Evolutionary conservation across 2,888 invertebrate genomes (phyloP).

Genomic region (Stictocephala bisonia): DNA sequence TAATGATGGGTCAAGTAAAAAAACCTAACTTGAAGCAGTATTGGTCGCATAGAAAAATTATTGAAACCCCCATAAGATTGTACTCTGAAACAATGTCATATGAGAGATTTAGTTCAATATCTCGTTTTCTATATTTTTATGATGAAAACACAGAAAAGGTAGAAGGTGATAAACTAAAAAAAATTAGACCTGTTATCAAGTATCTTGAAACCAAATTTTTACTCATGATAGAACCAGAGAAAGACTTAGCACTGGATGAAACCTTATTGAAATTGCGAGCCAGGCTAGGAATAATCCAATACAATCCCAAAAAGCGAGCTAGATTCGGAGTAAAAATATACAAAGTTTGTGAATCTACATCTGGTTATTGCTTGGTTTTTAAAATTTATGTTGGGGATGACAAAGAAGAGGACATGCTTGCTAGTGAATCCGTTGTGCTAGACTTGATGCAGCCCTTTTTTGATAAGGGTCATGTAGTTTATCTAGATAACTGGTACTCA

Average conservation of each 20-base stretch:
- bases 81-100: neutral
- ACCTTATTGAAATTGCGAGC: slow-evolving; percentile 62
- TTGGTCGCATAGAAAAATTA: slow-evolving; percentile 25
- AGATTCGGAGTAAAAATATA: slow-evolving; percentile 62
- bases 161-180: slow-evolving; percentile 51
- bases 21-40: slow-evolving; percentile 32
- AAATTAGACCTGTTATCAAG: slow-evolving; percentile 46
- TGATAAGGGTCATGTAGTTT: neutral
- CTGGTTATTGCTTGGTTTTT: slow-evolving; percentile 37
- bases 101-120: neutral
- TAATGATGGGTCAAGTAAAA: slow-evolving; percentile 17
- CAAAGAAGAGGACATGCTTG: slow-evolving; percentile 5
- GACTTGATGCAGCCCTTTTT: slow-evolving; percentile 27
- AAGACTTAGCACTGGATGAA: slow-evolving; percentile 61
- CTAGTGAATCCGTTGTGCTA: slow-evolving; percentile 42
- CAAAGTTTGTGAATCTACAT: slow-evolving; percentile 57
- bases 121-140: slow-evolving; percentile 6
- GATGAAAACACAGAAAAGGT: slow-evolving; percentile 15
- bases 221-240: slow-evolving; percentile 52
- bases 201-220: slow-evolving; percentile 29
- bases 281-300: slow-evolving; percentile 60
- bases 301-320: slow-evolving; percentile 60
- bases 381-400: slow-evolving; percentile 31
- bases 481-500: slow-evolving; percentile 39
- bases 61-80: slow-evolving; percentile 14